These are phyloP conservation scores for Microtus pennsylvanicus DNA, from an alignment of 2,113 vertebrate genomes.

Conservation along the genomic window DNA sequence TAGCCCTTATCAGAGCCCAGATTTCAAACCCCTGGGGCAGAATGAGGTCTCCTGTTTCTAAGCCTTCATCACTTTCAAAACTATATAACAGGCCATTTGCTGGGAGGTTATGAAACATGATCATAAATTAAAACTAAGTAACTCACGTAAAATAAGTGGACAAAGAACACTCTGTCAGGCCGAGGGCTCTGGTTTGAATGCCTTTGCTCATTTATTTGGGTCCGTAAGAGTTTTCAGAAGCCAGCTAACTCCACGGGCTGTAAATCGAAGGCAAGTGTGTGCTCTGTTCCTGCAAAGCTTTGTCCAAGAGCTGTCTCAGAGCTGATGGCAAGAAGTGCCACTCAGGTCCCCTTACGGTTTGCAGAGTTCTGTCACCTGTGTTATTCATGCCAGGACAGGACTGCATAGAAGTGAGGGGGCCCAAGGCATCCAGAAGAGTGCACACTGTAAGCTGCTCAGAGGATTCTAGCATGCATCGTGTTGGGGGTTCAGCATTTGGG, in stretches of 20 bases:
- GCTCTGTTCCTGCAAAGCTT: background rate
- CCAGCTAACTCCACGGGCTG: background rate
- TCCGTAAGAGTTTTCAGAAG: slow-evolving; percentile 13
- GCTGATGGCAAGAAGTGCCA: background rate
- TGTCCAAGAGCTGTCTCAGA: background rate
- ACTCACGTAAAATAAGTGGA: slow-evolving; percentile 69
- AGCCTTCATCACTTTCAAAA: slow-evolving; percentile 65
- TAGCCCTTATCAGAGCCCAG: slow-evolving; percentile 50
- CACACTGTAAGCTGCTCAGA: background rate
- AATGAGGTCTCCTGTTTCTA: slow-evolving; percentile 61
- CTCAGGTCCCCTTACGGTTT: rapidly evolving
- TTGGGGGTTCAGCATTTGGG: background rate
- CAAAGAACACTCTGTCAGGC: slow-evolving; percentile 73
- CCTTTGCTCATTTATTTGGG: slow-evolving; percentile 61
- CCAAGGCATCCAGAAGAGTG: background rate
- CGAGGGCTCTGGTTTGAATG: slow-evolving; percentile 34
- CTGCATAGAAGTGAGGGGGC: rapidly evolving
- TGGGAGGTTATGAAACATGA: slow-evolving; percentile 75
- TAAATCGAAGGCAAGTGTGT: background rate
- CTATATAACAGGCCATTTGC: slow-evolving; percentile 64
- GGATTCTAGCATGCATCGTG: background rate
- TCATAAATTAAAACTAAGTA: slow-evolving; percentile 72
- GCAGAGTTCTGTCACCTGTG: background rate
- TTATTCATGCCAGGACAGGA: background rate
- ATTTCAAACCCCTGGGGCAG: slow-evolving; percentile 67